phyloP scores from a whole-genome alignment of 2,888 invertebrate species.

The Mesorhabditis belari region DNA sequence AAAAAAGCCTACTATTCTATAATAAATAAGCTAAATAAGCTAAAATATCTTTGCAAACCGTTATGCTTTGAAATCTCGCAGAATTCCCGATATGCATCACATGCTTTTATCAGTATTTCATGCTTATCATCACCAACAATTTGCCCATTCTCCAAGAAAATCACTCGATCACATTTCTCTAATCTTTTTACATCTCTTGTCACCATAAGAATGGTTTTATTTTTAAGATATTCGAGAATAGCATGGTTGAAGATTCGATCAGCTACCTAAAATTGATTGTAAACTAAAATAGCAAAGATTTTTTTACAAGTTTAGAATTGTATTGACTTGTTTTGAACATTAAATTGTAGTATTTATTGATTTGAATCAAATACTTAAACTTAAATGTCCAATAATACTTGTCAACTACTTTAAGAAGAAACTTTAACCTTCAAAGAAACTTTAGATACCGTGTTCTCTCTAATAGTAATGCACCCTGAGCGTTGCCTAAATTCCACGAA shows the following conservation, averaged over 20 bases:
- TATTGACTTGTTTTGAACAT: too few relatives aligned
- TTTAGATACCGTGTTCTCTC: too few relatives aligned
- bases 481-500: too few relatives aligned
- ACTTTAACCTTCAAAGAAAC: too few relatives aligned
- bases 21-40: too few relatives aligned
- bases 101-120: conserved; percentile 56
- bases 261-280: conserved; percentile 53
- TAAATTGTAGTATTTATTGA: too few relatives aligned
- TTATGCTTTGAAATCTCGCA: conserved; percentile 6
- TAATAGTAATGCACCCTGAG: too few relatives aligned
- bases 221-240: conserved; percentile 52
- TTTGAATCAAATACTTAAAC: too few relatives aligned
- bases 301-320: not conserved
- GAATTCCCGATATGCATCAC: conserved; percentile 12
- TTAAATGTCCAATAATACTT: too few relatives aligned
- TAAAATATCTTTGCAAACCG: too few relatives aligned
- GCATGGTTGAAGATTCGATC: conserved; percentile 59
- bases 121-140: conserved; percentile 62
- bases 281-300: not conserved
- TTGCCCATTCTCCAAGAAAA: conserved; percentile 61
- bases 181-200: conserved; percentile 58
- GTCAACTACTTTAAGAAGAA: too few relatives aligned
- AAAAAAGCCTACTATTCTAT: too few relatives aligned
- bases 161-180: conserved; percentile 61
- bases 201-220: conserved; percentile 55